A percentile compares a stretch with the other conserved stretches of the same genome.
phyloP scores from a whole-genome alignment of 2,113 vertebrate species.

The Saimiri boliviensis region DNA sequence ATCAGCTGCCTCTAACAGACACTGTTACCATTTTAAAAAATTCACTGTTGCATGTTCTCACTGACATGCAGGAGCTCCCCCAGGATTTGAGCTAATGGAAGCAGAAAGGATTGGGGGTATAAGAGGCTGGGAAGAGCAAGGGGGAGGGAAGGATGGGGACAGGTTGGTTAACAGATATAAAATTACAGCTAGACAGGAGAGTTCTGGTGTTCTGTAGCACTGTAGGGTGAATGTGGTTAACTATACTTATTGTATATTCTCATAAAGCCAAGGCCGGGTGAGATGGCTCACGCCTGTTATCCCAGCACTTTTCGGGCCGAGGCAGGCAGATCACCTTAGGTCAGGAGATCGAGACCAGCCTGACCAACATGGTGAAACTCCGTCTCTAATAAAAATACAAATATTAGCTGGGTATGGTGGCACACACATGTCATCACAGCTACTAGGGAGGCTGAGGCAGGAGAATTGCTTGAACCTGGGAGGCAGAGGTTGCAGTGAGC shows the following conservation, averaged over 20 bases:
- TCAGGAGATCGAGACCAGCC: too few relatives aligned
- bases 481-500: too few relatives aligned
- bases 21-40: neutral
- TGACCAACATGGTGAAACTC: too few relatives aligned
- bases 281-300: too few relatives aligned
- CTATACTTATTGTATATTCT: neutral
- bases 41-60: neutral
- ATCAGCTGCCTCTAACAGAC: neutral
- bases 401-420: too few relatives aligned
- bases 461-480: too few relatives aligned
- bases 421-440: too few relatives aligned
- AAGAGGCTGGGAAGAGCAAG: neutral
- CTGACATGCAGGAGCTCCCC: neutral
- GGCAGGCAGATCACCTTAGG: too few relatives aligned
- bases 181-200: neutral
- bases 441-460: too few relatives aligned
- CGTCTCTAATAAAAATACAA: too few relatives aligned
- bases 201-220: neutral
- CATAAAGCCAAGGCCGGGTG: too few relatives aligned
- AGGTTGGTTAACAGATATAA: neutral
- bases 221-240: neutral
- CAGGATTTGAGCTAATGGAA: neutral
- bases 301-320: too few relatives aligned
- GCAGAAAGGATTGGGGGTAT: neutral
- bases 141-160: neutral